These are phyloP conservation scores for Anadara kagoshimensis DNA, from an alignment of 1,140 invertebrate genomes.

Conservation along the genomic window DNA sequence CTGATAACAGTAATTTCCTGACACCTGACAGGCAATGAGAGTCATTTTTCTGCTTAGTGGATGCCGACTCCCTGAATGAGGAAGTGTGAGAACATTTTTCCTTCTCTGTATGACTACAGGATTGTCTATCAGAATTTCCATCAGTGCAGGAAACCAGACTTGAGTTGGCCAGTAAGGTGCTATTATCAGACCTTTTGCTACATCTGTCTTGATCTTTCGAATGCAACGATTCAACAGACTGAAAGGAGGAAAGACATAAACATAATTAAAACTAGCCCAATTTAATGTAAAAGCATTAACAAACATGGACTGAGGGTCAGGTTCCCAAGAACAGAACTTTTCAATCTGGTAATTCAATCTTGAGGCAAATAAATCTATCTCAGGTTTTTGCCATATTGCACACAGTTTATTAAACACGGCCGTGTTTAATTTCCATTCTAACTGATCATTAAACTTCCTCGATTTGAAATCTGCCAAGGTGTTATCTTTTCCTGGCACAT, in stretches of 20 bases:
- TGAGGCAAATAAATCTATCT: conserved; percentile 37
- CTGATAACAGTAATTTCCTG: not conserved
- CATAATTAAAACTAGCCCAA: conserved; percentile 3
- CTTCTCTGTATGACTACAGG: conserved; percentile 12
- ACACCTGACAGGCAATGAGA: not conserved
- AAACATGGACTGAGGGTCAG: conserved; percentile 11
- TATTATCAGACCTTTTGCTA: conserved; percentile 4
- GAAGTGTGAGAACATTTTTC: conserved; percentile 6
- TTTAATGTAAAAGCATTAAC: conserved; percentile 25
- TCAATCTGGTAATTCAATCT: conserved; percentile 21
- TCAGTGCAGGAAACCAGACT: conserved; percentile 25
- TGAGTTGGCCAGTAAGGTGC: conserved; percentile 20
- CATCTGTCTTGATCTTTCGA: conserved; percentile 17
- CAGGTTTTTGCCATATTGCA: too few relatives aligned
- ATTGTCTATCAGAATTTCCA: conserved; percentile 14
- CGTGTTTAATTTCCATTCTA: conserved; percentile 41
- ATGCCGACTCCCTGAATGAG: not conserved
- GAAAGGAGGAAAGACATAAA: conserved; percentile 24
- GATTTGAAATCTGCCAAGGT: conserved; percentile 31
- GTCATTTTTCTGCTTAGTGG: not conserved
- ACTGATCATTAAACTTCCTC: conserved; percentile 14
- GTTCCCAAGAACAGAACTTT: conserved; percentile 13
- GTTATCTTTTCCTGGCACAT: conserved; percentile 41
- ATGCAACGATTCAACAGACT: conserved; percentile 21
- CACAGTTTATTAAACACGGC: too few relatives aligned